Evolutionary conservation across 2,113 vertebrate species (phyloP), one percentile per base, ranked within the genome.

Genomic region (Coreoperca whiteheadi): DNA sequence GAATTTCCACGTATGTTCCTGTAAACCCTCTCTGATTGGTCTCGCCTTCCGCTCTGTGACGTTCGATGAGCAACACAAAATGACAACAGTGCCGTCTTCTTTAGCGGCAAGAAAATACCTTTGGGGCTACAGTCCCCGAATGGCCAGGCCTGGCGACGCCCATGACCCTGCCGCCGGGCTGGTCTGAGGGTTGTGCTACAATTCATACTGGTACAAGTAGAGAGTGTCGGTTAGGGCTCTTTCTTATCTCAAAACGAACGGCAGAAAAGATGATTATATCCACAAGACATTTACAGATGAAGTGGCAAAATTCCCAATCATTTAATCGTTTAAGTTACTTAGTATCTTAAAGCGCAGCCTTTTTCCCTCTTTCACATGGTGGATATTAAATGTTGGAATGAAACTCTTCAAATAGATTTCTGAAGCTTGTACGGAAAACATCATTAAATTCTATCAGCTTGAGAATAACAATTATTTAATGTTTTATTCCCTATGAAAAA

Each of bases 341-440:
- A 37, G 2, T 37, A 37, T 54, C 7, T 16, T 69, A 12, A 48
- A 43, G 21, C 34, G 34, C 20, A 46, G 56, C 6, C 7, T 51
- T 54, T 54, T 18, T 54, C 2, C 46, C 9, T 65, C 21, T 46
- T 68, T 48, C 6, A 63, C 18, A 70, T 28, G 9, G 4, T 4
- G 8, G 10, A 48, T 67, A 56, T 43, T 82, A 56, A 68, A 73
- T 56, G 28, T 46, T 65, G 9, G 9, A 8, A 50, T 50, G 3
- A 9, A 53, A 82, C 20, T 81, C 21, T 65, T 74, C 51, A 74
- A 75, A 87, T 4, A 64, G 54, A 73, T 56, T 64, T 70, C 5
- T 0, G 8, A 32, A 64, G 50, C 20, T 32, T n/a, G 59, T 48
- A 12, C 10, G 53, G 43, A 63, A 59, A 50, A 28, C n/a, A 30